Evolutionary conservation across 2,888 invertebrate genomes (phyloP).

Genomic region (Odontocerum albicorne): DNA sequence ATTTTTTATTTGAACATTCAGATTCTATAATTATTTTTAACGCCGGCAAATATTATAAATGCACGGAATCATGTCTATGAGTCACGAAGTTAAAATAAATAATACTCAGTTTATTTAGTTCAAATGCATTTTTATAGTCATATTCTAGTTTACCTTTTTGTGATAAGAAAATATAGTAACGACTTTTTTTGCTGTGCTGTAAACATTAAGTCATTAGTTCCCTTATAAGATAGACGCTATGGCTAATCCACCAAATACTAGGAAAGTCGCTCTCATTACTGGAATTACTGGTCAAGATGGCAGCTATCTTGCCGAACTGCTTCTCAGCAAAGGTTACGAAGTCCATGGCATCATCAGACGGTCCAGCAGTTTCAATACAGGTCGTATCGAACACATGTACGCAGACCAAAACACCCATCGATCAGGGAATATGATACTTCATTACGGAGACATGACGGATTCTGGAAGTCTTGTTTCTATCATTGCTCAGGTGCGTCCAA

Average conservation of each 20-base stretch:
- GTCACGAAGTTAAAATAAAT: no score
- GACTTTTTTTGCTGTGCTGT: no score
- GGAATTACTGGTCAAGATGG: slow-evolving; percentile 99
- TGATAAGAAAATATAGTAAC: no score
- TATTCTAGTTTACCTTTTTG: no score
- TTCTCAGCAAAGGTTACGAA: slow-evolving; percentile 88
- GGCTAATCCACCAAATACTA: slow-evolving; percentile 33
- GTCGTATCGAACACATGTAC: slow-evolving; percentile 94
- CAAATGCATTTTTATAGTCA: no score
- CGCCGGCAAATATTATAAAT: no score
- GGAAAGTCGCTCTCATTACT: slow-evolving; percentile 86
- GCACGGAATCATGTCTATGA: no score
- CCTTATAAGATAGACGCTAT: no score
- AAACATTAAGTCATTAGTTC: no score
- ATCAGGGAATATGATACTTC: slow-evolving; percentile 88
- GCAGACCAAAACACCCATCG: slow-evolving; percentile 86
- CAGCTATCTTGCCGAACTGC: slow-evolving; percentile 93
- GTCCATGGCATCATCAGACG: slow-evolving; percentile 96
- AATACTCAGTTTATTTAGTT: no score
- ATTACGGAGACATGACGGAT: slow-evolving; percentile 99
- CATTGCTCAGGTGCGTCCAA: slow-evolving; percentile 71
- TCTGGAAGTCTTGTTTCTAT: slow-evolving; percentile 92
- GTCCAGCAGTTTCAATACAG: slow-evolving; percentile 95
- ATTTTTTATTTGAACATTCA: no score
- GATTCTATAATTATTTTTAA: no score